phyloP scores from a whole-genome alignment of 2,888 invertebrate species.

The Lacanobia wlatinum region DNA sequence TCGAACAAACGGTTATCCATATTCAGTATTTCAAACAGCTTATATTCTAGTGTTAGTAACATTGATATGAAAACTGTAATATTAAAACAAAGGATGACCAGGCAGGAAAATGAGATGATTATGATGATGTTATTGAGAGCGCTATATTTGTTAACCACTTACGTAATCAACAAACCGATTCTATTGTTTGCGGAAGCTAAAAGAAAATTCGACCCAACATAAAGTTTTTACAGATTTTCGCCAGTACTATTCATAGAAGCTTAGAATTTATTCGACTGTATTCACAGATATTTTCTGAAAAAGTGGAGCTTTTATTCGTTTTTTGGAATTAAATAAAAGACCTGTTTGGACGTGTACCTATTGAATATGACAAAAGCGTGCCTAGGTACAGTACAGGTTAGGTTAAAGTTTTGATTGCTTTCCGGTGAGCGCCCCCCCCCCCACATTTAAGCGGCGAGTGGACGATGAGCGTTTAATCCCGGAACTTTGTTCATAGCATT shows the following conservation, averaged over 20 bases:
- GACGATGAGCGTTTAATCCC: conserved; percentile 71
- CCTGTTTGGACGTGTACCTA: neutral
- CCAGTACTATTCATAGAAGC: conserved; percentile 19
- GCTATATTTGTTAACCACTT: conserved; percentile 13
- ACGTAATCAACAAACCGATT: conserved; percentile 1
- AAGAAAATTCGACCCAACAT: neutral
- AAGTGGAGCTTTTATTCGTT: neutral
- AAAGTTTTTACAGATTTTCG: conserved; percentile 1
- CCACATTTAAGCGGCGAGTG: conserved; percentile 48
- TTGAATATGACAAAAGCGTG: conserved; percentile 33
- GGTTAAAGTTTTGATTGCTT: conserved; percentile 76
- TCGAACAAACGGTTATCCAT: too few relatives aligned
- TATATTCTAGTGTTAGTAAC: too few relatives aligned
- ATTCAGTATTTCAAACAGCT: too few relatives aligned
- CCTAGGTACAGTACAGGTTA: conserved; percentile 51
- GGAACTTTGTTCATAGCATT: conserved; percentile 72
- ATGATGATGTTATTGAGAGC: too few relatives aligned
- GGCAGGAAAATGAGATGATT: too few relatives aligned
- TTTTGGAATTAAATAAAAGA: conserved; percentile 11
- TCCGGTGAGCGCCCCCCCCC: conserved; percentile 48
- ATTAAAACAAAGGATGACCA: too few relatives aligned
- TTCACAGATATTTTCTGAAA: conserved; percentile 17
- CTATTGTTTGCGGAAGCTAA: neutral
- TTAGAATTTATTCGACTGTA: conserved; percentile 20
- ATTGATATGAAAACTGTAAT: too few relatives aligned